Evolutionary conservation across 2,113 vertebrate species (phyloP), one percentile per base, ranked within the genome.

Genomic region (Callipepla squamata): DNA sequence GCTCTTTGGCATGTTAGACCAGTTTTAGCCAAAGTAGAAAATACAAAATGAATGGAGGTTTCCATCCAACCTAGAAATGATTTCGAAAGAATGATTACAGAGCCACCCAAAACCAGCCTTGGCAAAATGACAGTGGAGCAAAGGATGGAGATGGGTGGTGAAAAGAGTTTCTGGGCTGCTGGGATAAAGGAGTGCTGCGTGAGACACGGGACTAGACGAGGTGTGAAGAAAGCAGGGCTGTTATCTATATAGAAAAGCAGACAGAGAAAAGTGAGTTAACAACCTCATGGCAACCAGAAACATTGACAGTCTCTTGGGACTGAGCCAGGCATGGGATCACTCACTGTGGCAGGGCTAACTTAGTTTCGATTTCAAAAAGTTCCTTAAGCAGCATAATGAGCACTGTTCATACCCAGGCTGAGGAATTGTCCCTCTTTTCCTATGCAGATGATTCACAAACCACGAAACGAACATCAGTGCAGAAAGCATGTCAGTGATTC

Each of bases 231-330:
- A 92, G 92, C 2, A 85, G 88, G 95, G 86, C 88, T 0, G 48
- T 70, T 70, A n/a, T 92, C 88, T 72, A 68, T 80, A 57, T 84
- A 67, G 95, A 65, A 81, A 75, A 92, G 90, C 77, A 95, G 85
- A 89, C 90, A 81, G 62, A 91, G 85, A 69, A 36, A 95, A 96
- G 73, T 92, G 95, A 96, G 88, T 93, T 96, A 90, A 67, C 93
- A 95, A 59, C 85, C 88, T 85, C 80, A 63, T 34, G 51, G 81
- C 92, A 96, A 93, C 83, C 3, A 73, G 92, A 69, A 79, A 95
- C 20, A 73, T 32, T 92, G 93, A 50, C 96, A 89, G 85, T 3
- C 93, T 58, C 73, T 84, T 93, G 96, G 86, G 90, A 5, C 80
- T 30, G 57, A 93, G 95, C 95, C 96, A 96, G 77, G 57, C 44